Percentiles rank a stretch among this genome's conserved stretches.
Conservation (phyloP, 2,888 invertebrate genomes). For the Pocota personata region DNA sequence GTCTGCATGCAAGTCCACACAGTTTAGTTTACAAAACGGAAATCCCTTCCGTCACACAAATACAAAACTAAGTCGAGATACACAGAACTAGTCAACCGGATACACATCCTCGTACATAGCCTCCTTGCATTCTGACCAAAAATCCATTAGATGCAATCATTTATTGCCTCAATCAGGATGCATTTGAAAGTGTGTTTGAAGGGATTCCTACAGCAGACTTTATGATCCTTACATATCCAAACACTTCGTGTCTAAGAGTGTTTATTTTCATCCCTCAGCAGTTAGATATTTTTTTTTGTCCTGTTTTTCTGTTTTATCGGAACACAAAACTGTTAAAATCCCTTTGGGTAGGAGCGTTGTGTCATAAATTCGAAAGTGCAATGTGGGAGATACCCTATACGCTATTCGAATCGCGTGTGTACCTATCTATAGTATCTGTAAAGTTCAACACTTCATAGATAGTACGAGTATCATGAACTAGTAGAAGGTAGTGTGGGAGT, state of each 20-base stretch:
- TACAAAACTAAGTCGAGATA: neutral
- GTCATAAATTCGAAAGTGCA: constrained; percentile 30
- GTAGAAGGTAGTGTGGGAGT: neutral
- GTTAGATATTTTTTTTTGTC: neutral
- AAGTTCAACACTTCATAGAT: constrained; percentile 1
- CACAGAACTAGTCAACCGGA: neutral
- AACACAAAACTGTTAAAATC: neutral
- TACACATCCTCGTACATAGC: neutral
- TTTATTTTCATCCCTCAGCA: neutral
- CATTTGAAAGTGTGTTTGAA: neutral
- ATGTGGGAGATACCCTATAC: neutral
- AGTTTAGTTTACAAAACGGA: neutral
- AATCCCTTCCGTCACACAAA: constrained; percentile 9
- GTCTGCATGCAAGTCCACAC: neutral
- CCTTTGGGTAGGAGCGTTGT: neutral
- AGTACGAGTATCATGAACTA: neutral
- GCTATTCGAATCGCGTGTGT: neutral
- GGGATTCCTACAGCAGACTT: too few species aligned
- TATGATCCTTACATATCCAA: too few species aligned
- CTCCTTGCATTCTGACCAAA: neutral
- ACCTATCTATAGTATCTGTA: neutral
- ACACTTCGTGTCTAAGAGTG: neutral
- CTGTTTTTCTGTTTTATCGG: neutral
- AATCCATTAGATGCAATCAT: constrained; percentile 13
- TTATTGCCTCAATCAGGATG: constrained; percentile 5